phyloP scores from a whole-genome alignment of 2,888 invertebrate genomes.

The Gandaritis pyraliata region DNA sequence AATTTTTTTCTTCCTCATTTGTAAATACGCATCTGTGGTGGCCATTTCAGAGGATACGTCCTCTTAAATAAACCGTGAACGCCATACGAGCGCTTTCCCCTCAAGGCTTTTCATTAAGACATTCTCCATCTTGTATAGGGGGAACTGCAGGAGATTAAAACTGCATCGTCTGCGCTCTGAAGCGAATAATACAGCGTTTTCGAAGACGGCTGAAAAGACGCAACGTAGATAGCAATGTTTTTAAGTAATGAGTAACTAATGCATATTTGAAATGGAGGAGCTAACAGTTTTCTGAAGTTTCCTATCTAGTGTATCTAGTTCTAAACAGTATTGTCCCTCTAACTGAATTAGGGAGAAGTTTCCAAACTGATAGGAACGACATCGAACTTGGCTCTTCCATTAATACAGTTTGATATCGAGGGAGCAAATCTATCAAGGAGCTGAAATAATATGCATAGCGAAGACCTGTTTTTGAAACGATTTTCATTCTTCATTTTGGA shows the following conservation, averaged over 20 bases:
- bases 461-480: too few species aligned
- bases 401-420: neutral
- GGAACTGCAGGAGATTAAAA: constrained; percentile 67
- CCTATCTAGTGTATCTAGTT: too few species aligned
- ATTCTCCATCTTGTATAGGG: constrained; percentile 52
- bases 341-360: neutral
- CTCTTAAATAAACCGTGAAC: constrained; percentile 19
- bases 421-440: too few species aligned
- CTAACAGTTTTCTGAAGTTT: neutral
- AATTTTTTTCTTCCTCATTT: too few species aligned
- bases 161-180: constrained; percentile 24
- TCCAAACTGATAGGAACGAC: neutral
- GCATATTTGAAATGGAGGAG: constrained; percentile 7
- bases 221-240: constrained; percentile 10
- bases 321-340: neutral
- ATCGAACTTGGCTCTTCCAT: neutral
- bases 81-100: constrained; percentile 38
- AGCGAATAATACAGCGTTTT: constrained; percentile 6
- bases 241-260: constrained; percentile 22
- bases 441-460: too few species aligned
- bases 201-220: constrained; percentile 2
- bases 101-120: constrained; percentile 56
- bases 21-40: too few species aligned
- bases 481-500: too few species aligned
- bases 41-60: too few species aligned